Base-by-base conservation (phyloP, 2,113 vertebrate species). In the Passer domesticus region DNA sequence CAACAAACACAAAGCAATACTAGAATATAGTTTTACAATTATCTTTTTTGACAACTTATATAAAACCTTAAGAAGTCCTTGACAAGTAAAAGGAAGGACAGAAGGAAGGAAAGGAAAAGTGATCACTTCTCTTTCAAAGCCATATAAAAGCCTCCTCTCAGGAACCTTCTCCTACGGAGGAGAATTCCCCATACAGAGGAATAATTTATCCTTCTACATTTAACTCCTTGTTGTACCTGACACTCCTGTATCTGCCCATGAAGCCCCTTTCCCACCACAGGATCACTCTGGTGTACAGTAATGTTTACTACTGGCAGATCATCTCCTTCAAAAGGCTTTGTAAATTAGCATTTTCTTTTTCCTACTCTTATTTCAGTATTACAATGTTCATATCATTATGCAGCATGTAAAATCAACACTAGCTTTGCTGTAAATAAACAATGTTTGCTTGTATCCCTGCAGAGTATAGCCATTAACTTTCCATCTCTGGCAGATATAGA, bases 381-480 rank as follows among this genome's bases (percentile, higher is more conserved):
- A 62, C 33, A 53, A 35, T 10, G 17, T 13, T 73, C 13, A 3
- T 11, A 55, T 25, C 63, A 24, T 76, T 49, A 82, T 3, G 22
- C 5, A 80, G 70, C 46, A 80, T 7, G 52, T 59, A 70, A 93
- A 90, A 92, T 16, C 87, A 86, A 44, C 56, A 63, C 59, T 7
- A 63, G 70, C 39, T 87, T 27, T 95, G 87, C 78, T 70, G 68
- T 83, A 88, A 92, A 90, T 87, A 79, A 92, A 63, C 62, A 44
- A 72, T 8, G 43, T 53, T 68, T 83, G 59, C 63, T 80, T 52
- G 11, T n/a, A 68, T 79, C 23, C n/a, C 74, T 30, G 76, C 50
- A 78, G 91, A 87, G 82, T 2, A 21, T 1, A 75, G 83, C 81
- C 79, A 63, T 73, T 78, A 70, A 53, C 73, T 63, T 60, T 19